Evolutionary conservation across 2,797 vertebrate species (phyloP).

Genomic region (Sebastes miniatus): DNA sequence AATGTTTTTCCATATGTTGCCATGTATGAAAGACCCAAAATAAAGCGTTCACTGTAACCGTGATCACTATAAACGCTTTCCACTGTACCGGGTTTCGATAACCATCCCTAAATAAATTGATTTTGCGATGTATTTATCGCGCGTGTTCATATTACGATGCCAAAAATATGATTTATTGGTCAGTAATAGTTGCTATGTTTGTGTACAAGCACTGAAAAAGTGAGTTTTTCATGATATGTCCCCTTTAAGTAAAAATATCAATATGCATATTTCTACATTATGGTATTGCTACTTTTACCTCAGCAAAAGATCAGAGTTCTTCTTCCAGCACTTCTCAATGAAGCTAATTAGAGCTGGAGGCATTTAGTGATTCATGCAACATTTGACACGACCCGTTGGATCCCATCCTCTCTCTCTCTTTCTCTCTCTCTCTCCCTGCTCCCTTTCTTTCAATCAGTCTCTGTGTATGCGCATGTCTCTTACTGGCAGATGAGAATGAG

Average conservation of each 20-base stretch:
- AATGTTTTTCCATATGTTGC: no score
- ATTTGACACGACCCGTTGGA: conserved; percentile 68
- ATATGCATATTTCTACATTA: not conserved
- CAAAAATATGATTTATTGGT: no score
- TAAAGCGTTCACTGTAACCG: no score
- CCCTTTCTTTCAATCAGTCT: conserved; percentile 39
- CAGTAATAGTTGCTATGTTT: no score
- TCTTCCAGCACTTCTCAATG: conserved; percentile 40
- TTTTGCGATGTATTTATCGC: no score
- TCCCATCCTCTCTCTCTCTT: conserved; percentile 31
- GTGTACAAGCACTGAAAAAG: not conserved
- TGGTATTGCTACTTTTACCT: not conserved
- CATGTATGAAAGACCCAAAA: no score
- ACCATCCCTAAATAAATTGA: rapidly evolving
- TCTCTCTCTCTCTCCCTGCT: not conserved
- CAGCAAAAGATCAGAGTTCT: not conserved
- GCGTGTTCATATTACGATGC: no score
- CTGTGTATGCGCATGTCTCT: conserved; percentile 34
- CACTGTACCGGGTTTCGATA: no score
- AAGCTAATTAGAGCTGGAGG: conserved; percentile 72
- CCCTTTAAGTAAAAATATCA: no score
- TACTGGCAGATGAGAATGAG: conserved; percentile 57
- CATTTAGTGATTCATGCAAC: conserved; percentile 74
- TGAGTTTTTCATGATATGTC: not conserved
- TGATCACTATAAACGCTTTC: no score